Evolutionary conservation across 35 echinoderm and acorn worm species (phyloP), one percentile per base, ranked within the genome.

Genomic region (Chiridota heheva): DNA sequence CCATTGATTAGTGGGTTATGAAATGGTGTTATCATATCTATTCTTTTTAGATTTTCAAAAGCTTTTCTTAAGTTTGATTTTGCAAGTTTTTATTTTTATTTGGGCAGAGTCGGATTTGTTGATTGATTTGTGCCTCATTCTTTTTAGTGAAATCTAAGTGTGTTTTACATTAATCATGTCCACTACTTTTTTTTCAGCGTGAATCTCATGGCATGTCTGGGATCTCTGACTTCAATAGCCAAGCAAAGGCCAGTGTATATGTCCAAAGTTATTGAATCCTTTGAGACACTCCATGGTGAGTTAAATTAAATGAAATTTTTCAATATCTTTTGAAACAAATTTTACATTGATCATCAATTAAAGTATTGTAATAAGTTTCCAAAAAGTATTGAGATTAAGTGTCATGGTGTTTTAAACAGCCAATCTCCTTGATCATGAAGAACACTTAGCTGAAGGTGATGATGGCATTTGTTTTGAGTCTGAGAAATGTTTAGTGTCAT

Each of bases 251-350:
- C 95, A 67, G 72, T 44, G 29, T 98, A 85, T 46, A 98, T 98
- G 88, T 32, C 73, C 4, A 92, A 89, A 48, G 95, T 98, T 27
- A 91, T 92, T 26, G 80, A 91, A 67, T 73, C 89, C 7, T 98
- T 98, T 77, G 95, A 98, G 42, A 88, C 83, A 33, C 76, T 98
- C 15, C 95, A 98, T 86, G 95, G 95, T 98, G 82, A 98, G 89
- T 58, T 17, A 29, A n/a, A 65, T 48, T 46, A 42, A 31, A 26
- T 16, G 31, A 57, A 29, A 18, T 12, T 41, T 7, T 66, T n/a
- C 62, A 66, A 26, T 67, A 18, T 4, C 30, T 34, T 68, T 27
- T 68, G 1, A n/a, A 34, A 68, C 22, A 68, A 31, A 5, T 44
- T 42, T 12, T 42, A 18, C 4, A 42, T 3, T 4, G 51, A 33